Evolutionary conservation across 2,113 vertebrate genomes (phyloP).

Genomic region (Melanocharis versteri): DNA sequence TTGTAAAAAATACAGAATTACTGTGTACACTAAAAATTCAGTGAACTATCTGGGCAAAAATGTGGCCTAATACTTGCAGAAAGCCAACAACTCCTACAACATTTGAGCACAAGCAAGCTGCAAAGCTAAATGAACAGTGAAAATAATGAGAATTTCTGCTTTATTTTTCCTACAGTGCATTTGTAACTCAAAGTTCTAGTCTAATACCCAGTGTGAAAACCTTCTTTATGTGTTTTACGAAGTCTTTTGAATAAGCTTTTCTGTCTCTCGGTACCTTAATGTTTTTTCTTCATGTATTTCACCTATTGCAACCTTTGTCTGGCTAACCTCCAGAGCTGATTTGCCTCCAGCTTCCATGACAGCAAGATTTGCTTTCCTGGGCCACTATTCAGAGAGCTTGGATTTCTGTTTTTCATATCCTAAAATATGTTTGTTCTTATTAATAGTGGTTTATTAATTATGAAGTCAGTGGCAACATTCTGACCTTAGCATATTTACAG

Average conservation of each 20-base stretch:
- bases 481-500: not conserved
- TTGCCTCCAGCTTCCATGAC: not conserved
- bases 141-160: not conserved
- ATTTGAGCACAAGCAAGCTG: not conserved
- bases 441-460: not conserved
- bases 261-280: not conserved
- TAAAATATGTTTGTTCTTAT: not conserved
- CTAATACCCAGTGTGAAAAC: not conserved
- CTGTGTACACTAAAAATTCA: not conserved
- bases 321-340: fast-evolving
- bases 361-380: not conserved
- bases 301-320: not conserved
- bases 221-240: not conserved
- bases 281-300: not conserved
- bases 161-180: not conserved
- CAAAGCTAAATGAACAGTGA: not conserved
- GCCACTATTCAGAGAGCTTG: not conserved
- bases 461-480: not conserved
- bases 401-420: not conserved
- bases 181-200: not conserved
- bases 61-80: not conserved
- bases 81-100: not conserved
- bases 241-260: not conserved
- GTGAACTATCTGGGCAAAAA: not conserved
- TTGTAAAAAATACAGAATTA: not conserved